Evolutionary conservation across 2,797 vertebrate species (phyloP), one percentile per base, ranked within the genome.

Genomic region (Bradypodion ventrale): DNA sequence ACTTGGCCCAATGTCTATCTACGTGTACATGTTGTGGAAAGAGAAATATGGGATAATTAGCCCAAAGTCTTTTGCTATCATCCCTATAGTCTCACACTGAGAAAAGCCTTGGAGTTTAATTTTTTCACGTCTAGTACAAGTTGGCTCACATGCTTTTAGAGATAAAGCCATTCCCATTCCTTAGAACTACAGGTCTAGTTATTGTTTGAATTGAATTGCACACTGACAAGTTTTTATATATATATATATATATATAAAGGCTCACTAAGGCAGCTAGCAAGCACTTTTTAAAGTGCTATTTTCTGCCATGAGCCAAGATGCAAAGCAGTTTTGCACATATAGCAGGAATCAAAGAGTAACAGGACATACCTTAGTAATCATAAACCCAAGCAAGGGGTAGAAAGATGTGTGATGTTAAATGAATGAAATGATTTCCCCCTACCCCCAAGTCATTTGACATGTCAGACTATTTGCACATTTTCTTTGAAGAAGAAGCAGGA

Each of bases 401-500:
- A 63, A 66, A 88, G 74, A 52, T 15, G 2, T 0, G 13, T 56
- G 2, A 0, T 82, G 60, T 35, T 87, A 19, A 82, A 80, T 78
- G 3, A 69, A 68, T 37, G 74, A 89, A 83, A 79, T 70, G 0
- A 59, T 79, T 79, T 32, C 62, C 83, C 86, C 78, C 23, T n/a
- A n/a, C n/a, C 37, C 15, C 9, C 44, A 35, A 29, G 74, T 91
- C 86, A 83, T 56, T 25, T 46, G 56, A 21, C 83, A 81, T 89
- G 73, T 82, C 13, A 78, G 62, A 86, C 88, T 83, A 88, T 69
- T 46, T 75, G 81, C 60, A 90, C 74, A 85, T 91, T 84, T 40
- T 83, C 69, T 87, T 91, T 84, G 65, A 88, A 25, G 86, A 60
- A 76, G 88, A 84, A 83, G 52, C 52, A 76, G 49, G 76, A 89